Evolutionary conservation across 1,140 invertebrate species (phyloP), one percentile per base, ranked within the genome.

Genomic region (Frieseomelitta varia): DNA sequence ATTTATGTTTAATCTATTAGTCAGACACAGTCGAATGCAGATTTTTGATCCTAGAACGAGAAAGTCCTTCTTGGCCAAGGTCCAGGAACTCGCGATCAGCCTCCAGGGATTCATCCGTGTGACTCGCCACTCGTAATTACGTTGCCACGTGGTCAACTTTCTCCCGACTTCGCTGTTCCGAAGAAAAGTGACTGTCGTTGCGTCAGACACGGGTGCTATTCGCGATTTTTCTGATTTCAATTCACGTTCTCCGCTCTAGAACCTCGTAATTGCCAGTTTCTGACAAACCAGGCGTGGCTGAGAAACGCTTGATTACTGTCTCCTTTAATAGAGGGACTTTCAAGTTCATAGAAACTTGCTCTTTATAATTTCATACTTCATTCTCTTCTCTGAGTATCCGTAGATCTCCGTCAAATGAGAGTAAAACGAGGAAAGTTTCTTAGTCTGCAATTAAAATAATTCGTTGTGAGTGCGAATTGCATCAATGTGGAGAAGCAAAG

Each of bases 71-170:
- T 39, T 1, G 34, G n/a, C 24, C 17, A 56, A 17, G 47, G 58
- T 73, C 30, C 56, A 47, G 24, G 19, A 56, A 82, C 21, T 77
- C 67, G 81, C 75, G 83, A 83, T 47, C 39, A 47, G 39, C 39
- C 39, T 47, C 39, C 8, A 8, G 39, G 8, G 39, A 47, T 47
- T 47, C 39, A 47, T 47, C 39, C 39, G 39, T 47, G 79, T 89
- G 86, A 91, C 92, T 85, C 86, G 85, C 86, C n/a, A 15, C 68
- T 47, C 14, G 68, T 14, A 92, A 93, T 94, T 94, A 93, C 93
- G 92, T 47, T 47, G 39, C 93, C 92, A 94, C 90, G 91, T 88
- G 90, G 51, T 76, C 86, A 90, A 91, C 91, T 91, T 90, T 93
- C 89, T 92, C 90, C 74, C 39, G 61, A 74, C 12, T 12, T n/a